Evolutionary conservation across 1,140 invertebrate genomes (phyloP).

Genomic region (Bemisia tabaci): DNA sequence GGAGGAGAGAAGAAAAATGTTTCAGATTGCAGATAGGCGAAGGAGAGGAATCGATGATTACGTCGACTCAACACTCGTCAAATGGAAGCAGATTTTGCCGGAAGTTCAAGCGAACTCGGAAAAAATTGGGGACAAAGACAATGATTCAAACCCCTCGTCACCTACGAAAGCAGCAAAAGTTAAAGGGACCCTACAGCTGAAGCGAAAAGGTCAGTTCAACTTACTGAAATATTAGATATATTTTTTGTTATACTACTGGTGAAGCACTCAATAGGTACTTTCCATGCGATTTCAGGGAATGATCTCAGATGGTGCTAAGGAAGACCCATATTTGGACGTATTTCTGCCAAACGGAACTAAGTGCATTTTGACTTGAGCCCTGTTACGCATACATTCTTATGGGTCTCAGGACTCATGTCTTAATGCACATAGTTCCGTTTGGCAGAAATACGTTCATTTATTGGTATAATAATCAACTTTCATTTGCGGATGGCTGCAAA

Average conservation of each 20-base stretch:
- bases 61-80: slow-evolving; percentile 43
- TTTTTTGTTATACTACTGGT: neutral
- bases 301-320: neutral
- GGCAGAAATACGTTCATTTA: no score
- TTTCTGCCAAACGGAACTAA: neutral
- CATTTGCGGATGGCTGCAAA: no score
- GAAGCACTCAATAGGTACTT: no score
- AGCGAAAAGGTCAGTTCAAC: neutral
- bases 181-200: neutral
- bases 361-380: neutral
- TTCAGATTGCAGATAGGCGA: slow-evolving; percentile 62
- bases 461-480: no score
- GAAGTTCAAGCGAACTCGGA: slow-evolving; percentile 25
- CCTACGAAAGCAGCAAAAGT: neutral
- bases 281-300: no score
- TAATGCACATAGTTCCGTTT: no score
- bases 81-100: slow-evolving; percentile 56
- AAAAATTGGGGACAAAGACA: neutral
- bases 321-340: neutral
- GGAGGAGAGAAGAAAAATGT: slow-evolving; percentile 85
- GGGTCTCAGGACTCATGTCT: neutral
- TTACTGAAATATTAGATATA: no score
- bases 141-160: neutral
- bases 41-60: slow-evolving; percentile 37
- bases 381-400: neutral